Base-by-base conservation (phyloP, 2,888 invertebrate species). In the Habroteleia sp. region DNA sequence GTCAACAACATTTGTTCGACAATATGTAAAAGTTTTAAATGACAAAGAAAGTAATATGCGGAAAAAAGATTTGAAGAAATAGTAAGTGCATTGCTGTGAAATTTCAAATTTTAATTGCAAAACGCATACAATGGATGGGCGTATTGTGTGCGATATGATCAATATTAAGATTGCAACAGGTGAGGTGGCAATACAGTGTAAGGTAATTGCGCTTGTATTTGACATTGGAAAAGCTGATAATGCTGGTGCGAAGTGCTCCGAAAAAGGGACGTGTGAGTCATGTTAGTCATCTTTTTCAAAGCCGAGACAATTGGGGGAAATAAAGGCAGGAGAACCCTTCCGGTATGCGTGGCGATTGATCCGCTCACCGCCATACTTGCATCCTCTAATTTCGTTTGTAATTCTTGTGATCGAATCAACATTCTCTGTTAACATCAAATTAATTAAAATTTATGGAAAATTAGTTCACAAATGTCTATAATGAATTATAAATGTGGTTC, bases 151-250 rank as follows among this genome's bases (percentile, higher is more conserved):
- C 27, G 39, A 71, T 66, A 29, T 60, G 52, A 74, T 62, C 65
- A 60, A 74, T 74, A 74, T 46, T 62, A 68, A 74, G 68, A 74
- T 74, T 42, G 81, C 80, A 81, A 80, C 79, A 81, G 80, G 81
- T 79, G 76, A 77, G 74, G 60, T 73, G 78, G 77, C 77, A 78
- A 80, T 80, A 50, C 74, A 74, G 71, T 65, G 56, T 63, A 56
- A 62, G 52, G 62, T 68, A 63, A 74, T 74, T 35, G 62, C 14
- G 60, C 68, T 54, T 39, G 62, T 37, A 35, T 56, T 74, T 56
- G 68, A 63, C 62, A 74, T 56, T 72, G 71, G 33, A 42, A 56
- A 50, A 56, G 29, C 46, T 56, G 46, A 29, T 44, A 48, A 33
- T 46, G 60, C 23, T 46, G 46, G 50, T 50, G 27, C 8, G 31